Base-by-base conservation (phyloP, 2,113 vertebrate genomes). In the rat (Rattus norvegicus) region DNA sequence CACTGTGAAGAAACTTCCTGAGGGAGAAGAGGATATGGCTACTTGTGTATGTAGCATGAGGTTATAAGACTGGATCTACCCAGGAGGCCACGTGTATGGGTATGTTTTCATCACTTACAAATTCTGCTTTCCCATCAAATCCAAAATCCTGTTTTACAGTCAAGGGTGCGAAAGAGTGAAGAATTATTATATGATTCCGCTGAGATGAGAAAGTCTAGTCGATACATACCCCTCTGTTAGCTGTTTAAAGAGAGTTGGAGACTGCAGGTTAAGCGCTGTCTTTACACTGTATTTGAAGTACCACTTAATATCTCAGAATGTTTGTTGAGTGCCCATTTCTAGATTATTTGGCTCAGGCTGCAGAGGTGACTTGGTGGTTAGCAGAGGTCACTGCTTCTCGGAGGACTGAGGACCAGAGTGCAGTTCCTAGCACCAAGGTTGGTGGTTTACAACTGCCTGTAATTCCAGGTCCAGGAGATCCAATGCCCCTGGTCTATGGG, bases 171-270 rank as follows among this genome's bases (percentile, higher is more conserved):
- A 88, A 93, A 77, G 52, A 81, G 5, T 54, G 12, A n/a, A 83
- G 56, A 75, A 24, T 6, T 49, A 79, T 1, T 20, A 28, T 65
- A 16, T 49, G 19, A 79, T 61, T 92, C 20, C 22, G 90, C 56
- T 88, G 33, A 59, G 61, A 93, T 92, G 73, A 61, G 63, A 94
- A 94, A 84, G 49, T 19, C 72, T 20, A 83, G 3, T 83, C n/a
- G 83, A 59, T n/a, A 92, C 76, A 59, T 30, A 65, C n/a, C 59
- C 28, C 52, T 86, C 90, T 67, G 86, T 77, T 49, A 63, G 73
- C 85, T 87, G 2, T 90, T 90, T 90, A 36, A 11, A 47, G 79
- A 93, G 47, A 63, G 12, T 93, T n/a, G 77, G 54, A 1, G 10
- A 87, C 70, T 33, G 28, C 52, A 63, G 39, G 10, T 76, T 39